Evolutionary conservation across 2,797 vertebrate genomes (phyloP).

Genomic region (Cirrhinus molitorella): DNA sequence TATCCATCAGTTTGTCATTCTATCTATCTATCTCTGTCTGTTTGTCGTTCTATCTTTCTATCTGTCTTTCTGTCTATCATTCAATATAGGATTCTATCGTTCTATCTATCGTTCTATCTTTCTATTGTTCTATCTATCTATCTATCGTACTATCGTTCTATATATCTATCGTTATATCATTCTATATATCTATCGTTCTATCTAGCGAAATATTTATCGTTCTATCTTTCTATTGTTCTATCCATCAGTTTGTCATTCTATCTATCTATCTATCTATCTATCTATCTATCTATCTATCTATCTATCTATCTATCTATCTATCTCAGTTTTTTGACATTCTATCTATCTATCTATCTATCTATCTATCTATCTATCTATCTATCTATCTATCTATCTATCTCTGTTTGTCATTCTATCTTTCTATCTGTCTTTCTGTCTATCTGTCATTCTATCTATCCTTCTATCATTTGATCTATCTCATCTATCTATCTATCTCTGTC

Average conservation of each 20-base stretch:
- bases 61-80: neutral
- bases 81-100: no score
- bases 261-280: neutral
- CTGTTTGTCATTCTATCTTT: no score
- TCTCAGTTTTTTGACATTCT: no score
- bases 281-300: neutral
- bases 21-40: no score
- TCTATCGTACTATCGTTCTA: no score
- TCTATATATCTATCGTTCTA: neutral
- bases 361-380: neutral
- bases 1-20: neutral
- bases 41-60: rapidly evolving
- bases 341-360: neutral
- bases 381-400: neutral
- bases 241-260: rapidly evolving
- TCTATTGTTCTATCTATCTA: rapidly evolving
- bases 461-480: rapidly evolving
- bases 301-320: neutral
- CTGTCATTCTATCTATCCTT: neutral
- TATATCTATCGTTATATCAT: rapidly evolving
- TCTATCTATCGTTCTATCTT: neutral
- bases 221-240: no score
- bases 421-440: neutral
- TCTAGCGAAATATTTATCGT: no score
- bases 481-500: neutral